Conservation (phyloP, 2,113 vertebrate genomes). For the Periophthalmus modestus region DNA sequence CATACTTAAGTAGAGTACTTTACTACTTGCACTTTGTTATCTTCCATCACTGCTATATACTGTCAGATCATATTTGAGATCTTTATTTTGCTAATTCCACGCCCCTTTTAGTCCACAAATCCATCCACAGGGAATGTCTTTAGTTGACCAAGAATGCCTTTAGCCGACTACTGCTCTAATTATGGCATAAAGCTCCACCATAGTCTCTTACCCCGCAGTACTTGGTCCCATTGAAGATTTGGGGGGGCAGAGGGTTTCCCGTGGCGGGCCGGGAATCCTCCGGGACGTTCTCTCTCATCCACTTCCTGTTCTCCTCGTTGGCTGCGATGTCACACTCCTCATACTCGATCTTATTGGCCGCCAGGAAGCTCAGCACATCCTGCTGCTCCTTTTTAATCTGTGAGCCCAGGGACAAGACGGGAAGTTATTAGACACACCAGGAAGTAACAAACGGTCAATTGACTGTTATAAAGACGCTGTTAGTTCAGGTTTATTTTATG, state of each 20-base stretch:
- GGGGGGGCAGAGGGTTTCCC: slow-evolving; percentile 91
- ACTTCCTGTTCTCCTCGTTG: slow-evolving; percentile 91
- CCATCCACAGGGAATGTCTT: too few relatives aligned
- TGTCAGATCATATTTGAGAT: too few relatives aligned
- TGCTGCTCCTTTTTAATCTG: slow-evolving; percentile 99
- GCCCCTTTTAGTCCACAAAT: too few relatives aligned
- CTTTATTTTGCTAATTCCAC: too few relatives aligned
- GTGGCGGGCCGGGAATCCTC: slow-evolving; percentile 84
- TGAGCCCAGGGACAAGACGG: slow-evolving; percentile 18
- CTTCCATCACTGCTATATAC: too few relatives aligned
- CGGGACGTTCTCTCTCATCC: slow-evolving; percentile 96
- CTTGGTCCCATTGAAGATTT: slow-evolving; percentile 91
- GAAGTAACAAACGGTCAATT: slow-evolving; percentile 20
- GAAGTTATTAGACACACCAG: slow-evolving; percentile 54
- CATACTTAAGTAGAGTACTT: too few relatives aligned
- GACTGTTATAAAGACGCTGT: slow-evolving; percentile 27
- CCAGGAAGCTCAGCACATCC: slow-evolving; percentile 90
- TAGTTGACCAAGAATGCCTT: too few relatives aligned
- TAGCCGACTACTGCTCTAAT: too few relatives aligned
- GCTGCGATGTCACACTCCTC: slow-evolving; percentile 95
- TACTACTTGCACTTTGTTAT: too few relatives aligned
- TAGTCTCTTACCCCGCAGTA: slow-evolving; percentile 90
- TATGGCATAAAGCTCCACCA: not conserved
- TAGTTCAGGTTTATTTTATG: not conserved
- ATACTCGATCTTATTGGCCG: slow-evolving; percentile 92